Percentiles rank a stretch among this genome's conserved stretches.
These are phyloP conservation scores for Avahi laniger DNA, from an alignment of 2,797 vertebrate species.

Conservation along the genomic window DNA sequence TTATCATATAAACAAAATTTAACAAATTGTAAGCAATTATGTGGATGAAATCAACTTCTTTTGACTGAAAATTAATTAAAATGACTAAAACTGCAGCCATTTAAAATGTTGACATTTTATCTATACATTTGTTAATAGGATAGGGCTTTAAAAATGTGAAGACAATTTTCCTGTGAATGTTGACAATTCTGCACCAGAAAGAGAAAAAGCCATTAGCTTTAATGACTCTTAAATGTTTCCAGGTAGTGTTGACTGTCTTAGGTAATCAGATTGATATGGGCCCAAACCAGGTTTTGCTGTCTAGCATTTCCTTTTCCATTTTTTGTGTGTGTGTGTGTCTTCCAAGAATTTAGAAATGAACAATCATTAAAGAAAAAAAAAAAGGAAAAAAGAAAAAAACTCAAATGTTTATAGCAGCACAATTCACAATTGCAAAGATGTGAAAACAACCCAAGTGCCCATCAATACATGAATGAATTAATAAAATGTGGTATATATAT, in stretches of 20 bases:
- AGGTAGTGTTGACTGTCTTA: neutral
- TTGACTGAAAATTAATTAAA: slow-evolving; percentile 67
- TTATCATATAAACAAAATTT: slow-evolving; percentile 47
- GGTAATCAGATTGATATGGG: neutral
- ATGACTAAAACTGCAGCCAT: neutral
- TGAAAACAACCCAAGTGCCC: too few relatives aligned
- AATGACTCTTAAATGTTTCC: neutral
- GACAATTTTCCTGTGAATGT: slow-evolving; percentile 26
- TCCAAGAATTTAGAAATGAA: slow-evolving; percentile 22
- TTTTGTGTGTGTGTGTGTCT: neutral
- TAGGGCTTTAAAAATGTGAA: slow-evolving; percentile 12
- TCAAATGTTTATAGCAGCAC: too few relatives aligned
- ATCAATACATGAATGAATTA: too few relatives aligned
- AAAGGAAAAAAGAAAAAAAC: too few relatives aligned
- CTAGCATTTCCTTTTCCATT: neutral
- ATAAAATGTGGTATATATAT: too few relatives aligned
- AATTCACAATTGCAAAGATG: too few relatives aligned
- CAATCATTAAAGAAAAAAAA: neutral
- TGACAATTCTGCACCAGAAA: slow-evolving; percentile 12
- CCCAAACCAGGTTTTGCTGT: neutral
- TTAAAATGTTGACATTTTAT: slow-evolving; percentile 59
- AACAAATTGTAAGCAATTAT: slow-evolving; percentile 36
- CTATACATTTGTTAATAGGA: slow-evolving; percentile 53
- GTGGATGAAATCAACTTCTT: slow-evolving; percentile 53
- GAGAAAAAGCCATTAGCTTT: neutral